These are phyloP conservation scores for Equus przewalskii DNA, from an alignment of 2,113 vertebrate species.

Conservation along the genomic window DNA sequence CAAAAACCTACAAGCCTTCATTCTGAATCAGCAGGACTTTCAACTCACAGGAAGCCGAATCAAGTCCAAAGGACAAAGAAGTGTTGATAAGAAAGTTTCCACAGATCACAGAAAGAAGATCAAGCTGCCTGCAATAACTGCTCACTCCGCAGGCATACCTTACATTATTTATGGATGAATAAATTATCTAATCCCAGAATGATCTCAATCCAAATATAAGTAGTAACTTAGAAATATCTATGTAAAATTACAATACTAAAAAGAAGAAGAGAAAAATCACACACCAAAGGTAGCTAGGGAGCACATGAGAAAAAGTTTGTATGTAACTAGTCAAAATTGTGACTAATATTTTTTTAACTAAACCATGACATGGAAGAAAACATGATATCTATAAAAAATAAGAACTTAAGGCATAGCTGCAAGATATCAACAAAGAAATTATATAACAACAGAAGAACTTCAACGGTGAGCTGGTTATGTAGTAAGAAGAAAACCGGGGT, in stretches of 20 bases:
- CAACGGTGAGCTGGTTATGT: background rate
- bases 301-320: background rate
- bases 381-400: background rate
- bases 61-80: background rate
- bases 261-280: background rate
- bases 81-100: constrained; percentile 15
- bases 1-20: background rate
- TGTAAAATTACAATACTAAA: constrained; percentile 45
- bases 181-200: constrained; percentile 28
- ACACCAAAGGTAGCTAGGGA: background rate
- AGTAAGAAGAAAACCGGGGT: background rate
- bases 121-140: background rate
- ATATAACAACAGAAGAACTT: background rate
- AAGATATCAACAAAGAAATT: background rate
- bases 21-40: background rate
- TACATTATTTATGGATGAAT: constrained; percentile 64
- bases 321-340: background rate
- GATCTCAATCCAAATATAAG: constrained; percentile 52
- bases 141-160: background rate
- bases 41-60: constrained; percentile 28
- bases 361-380: constrained; percentile 8
- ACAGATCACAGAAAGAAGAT: constrained; percentile 27
- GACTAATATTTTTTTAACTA: background rate
- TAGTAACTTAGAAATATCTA: constrained; percentile 39
- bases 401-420: background rate